Percentiles rank a stretch among this genome's conserved stretches.
phyloP scores from a whole-genome alignment of 2,797 vertebrate species.

The Lagodon rhomboides region DNA sequence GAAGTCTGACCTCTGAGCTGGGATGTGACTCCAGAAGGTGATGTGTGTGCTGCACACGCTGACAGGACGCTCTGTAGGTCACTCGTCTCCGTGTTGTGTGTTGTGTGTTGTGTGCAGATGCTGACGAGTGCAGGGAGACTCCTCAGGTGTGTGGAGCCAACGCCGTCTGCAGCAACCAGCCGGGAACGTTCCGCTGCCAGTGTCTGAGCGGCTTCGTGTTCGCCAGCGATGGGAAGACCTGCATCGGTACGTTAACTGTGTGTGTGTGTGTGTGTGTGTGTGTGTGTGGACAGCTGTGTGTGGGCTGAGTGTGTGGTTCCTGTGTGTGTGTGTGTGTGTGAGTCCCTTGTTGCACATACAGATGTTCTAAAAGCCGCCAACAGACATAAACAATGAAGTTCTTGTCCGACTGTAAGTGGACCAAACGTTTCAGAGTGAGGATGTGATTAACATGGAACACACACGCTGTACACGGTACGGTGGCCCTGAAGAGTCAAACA shows the following conservation, averaged over 20 bases:
- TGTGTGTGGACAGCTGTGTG: conserved; percentile 36
- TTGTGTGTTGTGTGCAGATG: conserved; percentile 36
- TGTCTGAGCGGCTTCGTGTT: conserved; percentile 88
- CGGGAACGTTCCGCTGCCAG: conserved; percentile 91
- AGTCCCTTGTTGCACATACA: conserved; percentile 21
- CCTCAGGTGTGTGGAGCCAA: conserved; percentile 85
- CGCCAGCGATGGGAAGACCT: conserved; percentile 81
- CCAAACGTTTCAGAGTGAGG: not conserved
- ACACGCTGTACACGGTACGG: not conserved
- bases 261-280: conserved; percentile 14
- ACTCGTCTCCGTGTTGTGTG: not conserved
- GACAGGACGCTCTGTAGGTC: no score
- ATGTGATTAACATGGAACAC: not conserved
- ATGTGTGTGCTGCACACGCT: not conserved
- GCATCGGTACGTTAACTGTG: conserved; percentile 50
- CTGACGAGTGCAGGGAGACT: conserved; percentile 89
- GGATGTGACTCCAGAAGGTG: no score
- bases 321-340: not conserved
- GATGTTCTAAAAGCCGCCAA: conserved; percentile 35
- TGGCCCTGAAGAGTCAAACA: not conserved
- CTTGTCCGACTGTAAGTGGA: not conserved
- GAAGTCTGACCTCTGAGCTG: no score
- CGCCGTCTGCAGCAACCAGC: conserved; percentile 89
- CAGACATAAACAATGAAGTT: conserved; percentile 20
- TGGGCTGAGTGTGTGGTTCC: conserved; percentile 8